Evolutionary conservation across 2,888 invertebrate species (phyloP), one percentile per base, ranked within the genome.

Genomic region (Athalia circularis): DNA sequence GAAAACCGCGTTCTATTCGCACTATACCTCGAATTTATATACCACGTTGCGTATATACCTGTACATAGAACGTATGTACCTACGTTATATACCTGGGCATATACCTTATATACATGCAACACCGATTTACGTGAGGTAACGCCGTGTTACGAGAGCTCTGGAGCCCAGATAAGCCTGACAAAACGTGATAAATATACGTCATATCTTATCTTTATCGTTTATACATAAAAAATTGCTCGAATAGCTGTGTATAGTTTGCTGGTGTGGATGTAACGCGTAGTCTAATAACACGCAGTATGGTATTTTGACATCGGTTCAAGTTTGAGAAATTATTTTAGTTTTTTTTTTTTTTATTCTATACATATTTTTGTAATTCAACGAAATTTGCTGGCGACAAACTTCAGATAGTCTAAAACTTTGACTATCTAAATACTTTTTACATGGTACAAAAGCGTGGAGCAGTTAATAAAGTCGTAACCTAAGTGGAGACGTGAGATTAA

Each of bases 131-230:
- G 48, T 43, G 13, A 45, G 8, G 72, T 15, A 47, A 45, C 43
- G 47, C 57, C 72, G 47, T 47, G 61, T 75, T 75, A 75, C 75
- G 75, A 72, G 72, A 59, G 47, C 61, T 61, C 13, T 72, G 59
- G 75, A 43, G 52, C 7, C 48, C 50, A 61, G 75, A 75, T 75
- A 75, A 75, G 75, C 62, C 75, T 64, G 75, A 75, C 75, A 75
- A 75, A 75, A 75, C 61, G 75, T 75, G 75, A 62, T 75, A 75
- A 75, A 75, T 75, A 75, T 50, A 75, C 62, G 75, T 50, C 75
- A 75, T 61, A 64, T 75, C 62, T 75, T 75, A 75, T 75, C 64
- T 48, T 62, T 75, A 75, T 75, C 62, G 72, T 59, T 54, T 11
- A 54, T 67, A 67, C n/a, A 48, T 50, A 48, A 48, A n/a, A 67